Evolutionary conservation across 2,797 vertebrate genomes (phyloP).

Genomic region (Microhierax caerulescens): DNA sequence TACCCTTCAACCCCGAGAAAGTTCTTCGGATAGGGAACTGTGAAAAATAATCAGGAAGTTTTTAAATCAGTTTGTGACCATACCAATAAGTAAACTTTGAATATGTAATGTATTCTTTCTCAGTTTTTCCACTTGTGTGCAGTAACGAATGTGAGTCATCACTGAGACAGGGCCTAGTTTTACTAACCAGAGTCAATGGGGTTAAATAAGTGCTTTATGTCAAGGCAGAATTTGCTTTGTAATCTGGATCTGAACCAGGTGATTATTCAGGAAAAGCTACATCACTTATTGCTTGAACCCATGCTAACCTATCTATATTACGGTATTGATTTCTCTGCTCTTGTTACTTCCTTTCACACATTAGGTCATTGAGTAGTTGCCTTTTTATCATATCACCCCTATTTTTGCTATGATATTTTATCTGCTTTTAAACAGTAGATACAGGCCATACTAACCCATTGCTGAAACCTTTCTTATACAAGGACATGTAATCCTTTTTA

Average conservation of each 20-base stretch:
- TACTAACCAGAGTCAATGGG: rapidly evolving
- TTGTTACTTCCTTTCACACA: neutral
- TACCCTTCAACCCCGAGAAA: neutral
- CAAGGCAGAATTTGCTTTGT: neutral
- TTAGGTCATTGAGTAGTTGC: neutral
- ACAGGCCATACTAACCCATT: neutral
- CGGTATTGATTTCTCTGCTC: neutral
- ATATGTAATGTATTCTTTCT: neutral
- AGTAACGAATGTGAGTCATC: neutral
- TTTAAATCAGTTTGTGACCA: neutral
- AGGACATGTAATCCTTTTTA: neutral
- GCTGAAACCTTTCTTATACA: neutral
- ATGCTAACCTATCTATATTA: neutral
- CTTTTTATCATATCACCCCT: neutral
- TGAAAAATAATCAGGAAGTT: neutral
- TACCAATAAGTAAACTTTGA: neutral
- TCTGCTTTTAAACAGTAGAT: neutral
- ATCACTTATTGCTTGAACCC: neutral
- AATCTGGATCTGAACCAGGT: neutral
- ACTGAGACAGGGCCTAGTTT: neutral
- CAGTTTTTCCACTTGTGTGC: neutral
- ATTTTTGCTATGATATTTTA: neutral
- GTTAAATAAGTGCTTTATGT: neutral
- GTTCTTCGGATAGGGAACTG: neutral
- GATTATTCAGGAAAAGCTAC: neutral